Conservation (phyloP, 2,113 vertebrate species). For the Noturus placidus region DNA sequence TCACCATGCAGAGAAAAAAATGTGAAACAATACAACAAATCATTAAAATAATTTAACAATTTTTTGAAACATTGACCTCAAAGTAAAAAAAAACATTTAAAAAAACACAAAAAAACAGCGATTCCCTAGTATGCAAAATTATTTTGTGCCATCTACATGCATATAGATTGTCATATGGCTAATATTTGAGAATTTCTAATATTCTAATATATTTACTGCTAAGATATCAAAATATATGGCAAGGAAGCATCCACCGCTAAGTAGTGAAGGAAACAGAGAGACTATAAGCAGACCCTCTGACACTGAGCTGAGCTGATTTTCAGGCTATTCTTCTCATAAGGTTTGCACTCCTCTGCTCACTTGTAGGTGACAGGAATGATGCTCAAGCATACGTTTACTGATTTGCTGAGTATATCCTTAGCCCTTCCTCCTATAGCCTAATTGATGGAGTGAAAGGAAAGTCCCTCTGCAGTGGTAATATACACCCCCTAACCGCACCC, state of each 20-base stretch:
- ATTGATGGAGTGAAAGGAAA: constrained; percentile 43
- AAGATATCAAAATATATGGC: too few relatives aligned
- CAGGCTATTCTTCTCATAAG: not conserved
- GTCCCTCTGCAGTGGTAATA: constrained; percentile 45
- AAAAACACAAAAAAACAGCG: not conserved
- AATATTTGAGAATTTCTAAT: not conserved
- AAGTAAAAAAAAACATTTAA: not conserved
- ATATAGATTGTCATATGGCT: not conserved
- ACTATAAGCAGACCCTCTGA: not conserved
- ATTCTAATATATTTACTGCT: not conserved
- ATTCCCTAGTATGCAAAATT: not conserved
- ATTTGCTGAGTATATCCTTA: constrained; percentile 21
- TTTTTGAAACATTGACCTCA: not conserved
- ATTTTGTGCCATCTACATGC: not conserved
- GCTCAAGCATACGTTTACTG: not conserved
- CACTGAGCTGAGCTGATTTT: not conserved
- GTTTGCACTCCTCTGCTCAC: constrained; percentile 14
- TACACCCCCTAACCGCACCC: constrained; percentile 29
- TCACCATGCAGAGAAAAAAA: not conserved
- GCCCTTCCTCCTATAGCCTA: constrained; percentile 19
- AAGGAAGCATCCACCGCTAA: not conserved
- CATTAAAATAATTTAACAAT: not conserved
- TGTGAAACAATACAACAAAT: not conserved
- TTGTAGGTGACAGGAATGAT: not conserved
- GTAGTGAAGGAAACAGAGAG: not conserved